Evolutionary conservation across 2,888 invertebrate genomes (phyloP).

Genomic region (Fissipunctia ypsillon): DNA sequence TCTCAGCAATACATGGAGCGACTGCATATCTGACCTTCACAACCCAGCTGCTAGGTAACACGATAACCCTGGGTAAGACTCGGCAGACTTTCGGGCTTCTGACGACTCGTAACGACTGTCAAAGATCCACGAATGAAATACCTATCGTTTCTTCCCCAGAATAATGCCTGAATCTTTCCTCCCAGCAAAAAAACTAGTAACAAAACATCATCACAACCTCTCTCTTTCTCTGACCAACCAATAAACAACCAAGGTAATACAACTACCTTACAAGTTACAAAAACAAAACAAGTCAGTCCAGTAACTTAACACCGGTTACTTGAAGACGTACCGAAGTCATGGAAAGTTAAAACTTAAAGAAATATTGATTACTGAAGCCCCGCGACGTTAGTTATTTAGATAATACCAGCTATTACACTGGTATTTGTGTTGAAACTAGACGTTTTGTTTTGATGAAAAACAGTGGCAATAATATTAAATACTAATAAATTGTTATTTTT

Average conservation of each 20-base stretch:
- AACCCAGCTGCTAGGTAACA: too few species aligned
- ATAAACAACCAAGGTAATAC: constrained; percentile 6
- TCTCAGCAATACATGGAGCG: too few species aligned
- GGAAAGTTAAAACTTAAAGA: constrained; percentile 46
- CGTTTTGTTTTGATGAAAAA: not conserved
- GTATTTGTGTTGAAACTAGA: constrained; percentile 13
- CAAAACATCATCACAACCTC: not conserved
- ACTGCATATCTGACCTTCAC: too few species aligned
- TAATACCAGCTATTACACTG: constrained; percentile 37
- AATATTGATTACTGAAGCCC: constrained; percentile 58
- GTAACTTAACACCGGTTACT: constrained; percentile 44
- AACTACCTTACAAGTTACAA: constrained; percentile 13
- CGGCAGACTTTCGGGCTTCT: too few species aligned
- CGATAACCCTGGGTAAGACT: too few species aligned
- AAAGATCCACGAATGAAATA: too few species aligned
- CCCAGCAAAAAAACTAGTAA: not conserved
- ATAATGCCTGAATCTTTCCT: too few species aligned
- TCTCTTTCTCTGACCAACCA: not conserved
- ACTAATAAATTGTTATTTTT: not conserved
- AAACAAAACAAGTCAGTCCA: constrained; percentile 18
- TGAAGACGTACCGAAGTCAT: constrained; percentile 35
- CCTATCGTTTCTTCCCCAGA: too few species aligned
- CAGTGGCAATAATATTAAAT: constrained; percentile 11
- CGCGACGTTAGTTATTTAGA: constrained; percentile 10
- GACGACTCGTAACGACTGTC: too few species aligned